A percentile compares a stretch with the other conserved stretches of the same genome.
Evolutionary conservation across 2,888 invertebrate genomes (phyloP).

Genomic region (Clostera curtula): DNA sequence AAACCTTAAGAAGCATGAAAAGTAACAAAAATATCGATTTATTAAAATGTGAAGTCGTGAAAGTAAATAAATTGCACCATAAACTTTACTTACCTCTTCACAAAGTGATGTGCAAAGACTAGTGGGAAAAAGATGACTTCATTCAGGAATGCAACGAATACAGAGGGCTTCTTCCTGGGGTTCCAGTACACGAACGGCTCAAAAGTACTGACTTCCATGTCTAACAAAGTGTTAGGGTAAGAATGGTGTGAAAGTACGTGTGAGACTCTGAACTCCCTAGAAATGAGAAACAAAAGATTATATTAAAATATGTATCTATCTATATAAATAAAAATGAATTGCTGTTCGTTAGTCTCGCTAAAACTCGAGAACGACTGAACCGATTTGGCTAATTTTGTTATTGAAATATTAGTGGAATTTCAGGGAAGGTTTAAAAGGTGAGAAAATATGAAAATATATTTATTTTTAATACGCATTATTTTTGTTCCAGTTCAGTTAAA

Average conservation of each 20-base stretch:
- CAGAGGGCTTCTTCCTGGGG: slow-evolving; percentile 69
- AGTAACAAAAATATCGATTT: not conserved
- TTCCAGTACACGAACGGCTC: slow-evolving; percentile 82
- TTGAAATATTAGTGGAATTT: too few species aligned
- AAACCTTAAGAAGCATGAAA: not conserved
- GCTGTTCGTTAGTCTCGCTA: too few species aligned
- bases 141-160: slow-evolving; percentile 66
- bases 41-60: too few species aligned
- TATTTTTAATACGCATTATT: too few species aligned
- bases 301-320: not conserved
- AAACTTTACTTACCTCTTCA: slow-evolving; percentile 49
- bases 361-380: too few species aligned
- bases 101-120: slow-evolving; percentile 44
- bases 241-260: slow-evolving; percentile 88
- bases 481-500: too few species aligned
- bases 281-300: slow-evolving; percentile 19
- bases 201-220: slow-evolving; percentile 80
- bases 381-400: too few species aligned
- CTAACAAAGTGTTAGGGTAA: slow-evolving; percentile 85
- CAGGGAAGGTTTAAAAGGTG: too few species aligned
- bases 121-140: slow-evolving; percentile 52
- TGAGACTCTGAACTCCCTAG: slow-evolving; percentile 83
- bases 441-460: too few species aligned
- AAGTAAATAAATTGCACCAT: not conserved
- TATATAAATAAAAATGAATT: too few species aligned